These are phyloP conservation scores for Trachymyrmex septentrionalis DNA, from an alignment of 1,140 invertebrate genomes.

Conservation along the genomic window DNA sequence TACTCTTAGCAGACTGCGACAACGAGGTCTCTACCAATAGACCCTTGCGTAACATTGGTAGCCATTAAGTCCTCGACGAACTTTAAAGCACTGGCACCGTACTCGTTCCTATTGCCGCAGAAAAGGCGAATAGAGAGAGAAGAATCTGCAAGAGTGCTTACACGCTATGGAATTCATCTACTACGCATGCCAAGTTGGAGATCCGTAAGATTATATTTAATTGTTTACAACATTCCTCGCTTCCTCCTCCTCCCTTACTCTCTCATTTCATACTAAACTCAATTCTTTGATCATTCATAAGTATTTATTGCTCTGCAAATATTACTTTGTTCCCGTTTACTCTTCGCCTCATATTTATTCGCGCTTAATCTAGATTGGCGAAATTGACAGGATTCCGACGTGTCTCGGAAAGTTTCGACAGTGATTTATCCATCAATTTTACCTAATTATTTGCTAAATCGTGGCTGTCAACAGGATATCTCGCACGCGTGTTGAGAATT, in stretches of 20 bases:
- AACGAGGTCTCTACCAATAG: constrained; percentile 70
- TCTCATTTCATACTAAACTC: no score
- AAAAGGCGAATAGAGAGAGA: background rate
- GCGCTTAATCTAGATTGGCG: no score
- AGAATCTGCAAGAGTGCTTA: constrained; percentile 1
- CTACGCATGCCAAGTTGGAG: constrained; percentile 9
- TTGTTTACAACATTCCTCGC: no score
- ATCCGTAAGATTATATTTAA: constrained; percentile 3
- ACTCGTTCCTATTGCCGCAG: constrained; percentile 81
- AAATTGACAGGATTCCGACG: no score
- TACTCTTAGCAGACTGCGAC: constrained; percentile 77
- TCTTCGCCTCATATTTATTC: no score
- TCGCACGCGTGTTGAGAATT: background rate
- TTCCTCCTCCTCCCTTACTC: no score
- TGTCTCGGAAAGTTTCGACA: no score
- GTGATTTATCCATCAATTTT: no score
- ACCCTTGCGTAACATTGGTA: constrained; percentile 87
- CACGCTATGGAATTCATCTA: background rate
- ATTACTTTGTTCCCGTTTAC: no score
- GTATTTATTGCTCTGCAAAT: no score
- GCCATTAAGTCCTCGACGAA: constrained; percentile 85
- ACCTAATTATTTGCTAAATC: background rate
- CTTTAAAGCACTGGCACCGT: constrained; percentile 86
- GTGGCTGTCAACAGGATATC: background rate
- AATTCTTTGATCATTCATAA: no score